Percentiles rank a stretch among this genome's conserved stretches.
Conservation (phyloP, 2,888 invertebrate genomes). For the Mesorhabditis belari region DNA sequence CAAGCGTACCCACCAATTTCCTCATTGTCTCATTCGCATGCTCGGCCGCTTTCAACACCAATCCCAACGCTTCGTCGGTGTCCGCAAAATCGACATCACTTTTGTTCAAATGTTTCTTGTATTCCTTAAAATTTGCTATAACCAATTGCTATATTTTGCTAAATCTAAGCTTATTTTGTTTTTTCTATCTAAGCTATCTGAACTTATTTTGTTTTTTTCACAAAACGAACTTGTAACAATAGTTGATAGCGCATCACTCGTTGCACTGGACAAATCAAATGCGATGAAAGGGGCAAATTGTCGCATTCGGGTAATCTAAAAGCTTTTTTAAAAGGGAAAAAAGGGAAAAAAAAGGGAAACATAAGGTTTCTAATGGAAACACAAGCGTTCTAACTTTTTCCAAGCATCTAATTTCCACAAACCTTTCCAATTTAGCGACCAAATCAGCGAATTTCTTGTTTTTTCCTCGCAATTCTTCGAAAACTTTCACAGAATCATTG, state of each 20-base stretch:
- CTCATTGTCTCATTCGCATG: conserved; percentile 68
- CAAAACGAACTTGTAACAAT: conserved; percentile 52
- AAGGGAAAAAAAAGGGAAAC: too few species aligned
- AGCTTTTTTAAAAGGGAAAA: conserved; percentile 52
- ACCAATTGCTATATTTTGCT: too few species aligned
- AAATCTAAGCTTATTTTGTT: background rate
- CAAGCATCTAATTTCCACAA: conserved; percentile 46
- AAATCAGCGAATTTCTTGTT: conserved; percentile 62
- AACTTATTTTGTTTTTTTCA: background rate
- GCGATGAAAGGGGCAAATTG: conserved; percentile 60
- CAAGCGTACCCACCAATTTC: conserved; percentile 60
- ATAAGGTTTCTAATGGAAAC: background rate
- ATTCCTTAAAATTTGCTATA: conserved; percentile 53
- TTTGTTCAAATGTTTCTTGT: conserved; percentile 58
- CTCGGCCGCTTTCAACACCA: conserved; percentile 65
- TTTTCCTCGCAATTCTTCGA: conserved; percentile 59
- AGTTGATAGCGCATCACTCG: conserved; percentile 62
- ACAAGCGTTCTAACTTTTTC: background rate
- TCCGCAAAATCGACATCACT: conserved; percentile 59
- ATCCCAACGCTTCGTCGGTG: conserved; percentile 59
- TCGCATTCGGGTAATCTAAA: conserved; percentile 58
- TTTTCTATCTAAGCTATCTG: background rate
- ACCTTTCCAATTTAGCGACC: conserved; percentile 61
- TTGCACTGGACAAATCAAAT: conserved; percentile 62
- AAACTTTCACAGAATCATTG: conserved; percentile 63